A percentile compares a stretch with the other conserved stretches of the same genome.
Evolutionary conservation across 2,888 invertebrate species (phyloP).

Genomic region (Dyspetes luteomarginatus): DNA sequence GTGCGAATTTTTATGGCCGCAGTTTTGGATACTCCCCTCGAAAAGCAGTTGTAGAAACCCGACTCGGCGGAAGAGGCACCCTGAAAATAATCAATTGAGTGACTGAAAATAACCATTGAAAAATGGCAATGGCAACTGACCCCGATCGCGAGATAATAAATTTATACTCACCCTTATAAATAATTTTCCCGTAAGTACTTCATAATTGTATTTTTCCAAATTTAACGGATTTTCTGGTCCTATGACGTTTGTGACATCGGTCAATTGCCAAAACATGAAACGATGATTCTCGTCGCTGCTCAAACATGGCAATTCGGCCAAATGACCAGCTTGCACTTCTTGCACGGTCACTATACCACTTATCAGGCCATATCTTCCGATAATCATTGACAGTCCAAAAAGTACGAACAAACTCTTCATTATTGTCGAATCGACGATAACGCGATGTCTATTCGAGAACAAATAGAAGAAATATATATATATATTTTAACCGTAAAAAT

Average conservation of each 20-base stretch:
- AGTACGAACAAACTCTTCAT: conserved; percentile 66
- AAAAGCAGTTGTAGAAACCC: conserved; percentile 88
- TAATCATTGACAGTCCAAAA: conserved; percentile 68
- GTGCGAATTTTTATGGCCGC: conserved; percentile 85
- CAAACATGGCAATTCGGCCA: conserved; percentile 86
- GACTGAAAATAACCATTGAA: neutral
- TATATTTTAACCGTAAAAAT: neutral
- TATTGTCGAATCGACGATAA: conserved; percentile 70
- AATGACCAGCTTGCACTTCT: conserved; percentile 86
- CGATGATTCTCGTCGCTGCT: conserved; percentile 88
- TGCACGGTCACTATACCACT: conserved; percentile 75
- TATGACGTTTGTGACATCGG: conserved; percentile 85
- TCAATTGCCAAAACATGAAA: conserved; percentile 88
- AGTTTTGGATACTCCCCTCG: conserved; percentile 85
- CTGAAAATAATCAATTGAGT: conserved; percentile 79
- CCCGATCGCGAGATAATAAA: conserved; percentile 2
- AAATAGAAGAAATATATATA: neutral
- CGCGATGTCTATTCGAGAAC: neutral
- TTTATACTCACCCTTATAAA: conserved; percentile 86
- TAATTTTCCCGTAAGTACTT: conserved; percentile 88
- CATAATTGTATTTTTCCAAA: conserved; percentile 87
- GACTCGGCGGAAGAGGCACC: conserved; percentile 86
- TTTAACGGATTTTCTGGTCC: conserved; percentile 87
- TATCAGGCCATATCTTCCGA: conserved; percentile 61
- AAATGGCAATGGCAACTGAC: neutral